A percentile compares a stretch with the other conserved stretches of the same genome.
These are phyloP conservation scores for Amphipyra tragopoginis DNA, from an alignment of 2,888 invertebrate species.

Conservation along the genomic window DNA sequence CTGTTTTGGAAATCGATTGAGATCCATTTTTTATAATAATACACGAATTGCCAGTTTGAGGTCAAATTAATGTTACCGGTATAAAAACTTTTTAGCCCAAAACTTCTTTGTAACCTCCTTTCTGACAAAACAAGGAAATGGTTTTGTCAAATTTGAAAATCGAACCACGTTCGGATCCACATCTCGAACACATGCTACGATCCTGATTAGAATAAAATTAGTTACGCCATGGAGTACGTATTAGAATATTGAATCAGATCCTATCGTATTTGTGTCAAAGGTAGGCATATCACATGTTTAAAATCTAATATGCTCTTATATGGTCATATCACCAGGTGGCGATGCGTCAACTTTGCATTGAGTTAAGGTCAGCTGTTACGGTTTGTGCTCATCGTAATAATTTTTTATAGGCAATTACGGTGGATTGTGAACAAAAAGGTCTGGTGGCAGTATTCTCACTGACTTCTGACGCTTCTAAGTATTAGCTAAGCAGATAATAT, in stretches of 20 bases:
- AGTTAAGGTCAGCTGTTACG: slow-evolving; percentile 7
- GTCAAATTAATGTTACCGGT: not conserved
- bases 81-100: not conserved
- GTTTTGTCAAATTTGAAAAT: slow-evolving; percentile 29
- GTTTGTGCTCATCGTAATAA: slow-evolving; percentile 16
- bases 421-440: not conserved
- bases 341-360: slow-evolving; percentile 33
- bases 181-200: slow-evolving; percentile 27
- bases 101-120: slow-evolving; percentile 3
- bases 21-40: too few species aligned
- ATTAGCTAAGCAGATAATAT: too few species aligned
- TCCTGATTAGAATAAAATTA: slow-evolving; percentile 47
- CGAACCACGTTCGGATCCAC: slow-evolving; percentile 26
- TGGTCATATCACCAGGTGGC: slow-evolving; percentile 22
- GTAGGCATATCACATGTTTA: not conserved
- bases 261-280: slow-evolving; percentile 38
- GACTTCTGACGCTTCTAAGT: too few species aligned
- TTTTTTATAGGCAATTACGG: slow-evolving; percentile 6
- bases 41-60: too few species aligned
- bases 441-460: too few species aligned
- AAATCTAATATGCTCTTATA: slow-evolving; percentile 3
- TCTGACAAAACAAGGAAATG: slow-evolving; percentile 17
- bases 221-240: slow-evolving; percentile 41
- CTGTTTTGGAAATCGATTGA: too few species aligned
- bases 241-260: slow-evolving; percentile 45